A percentile compares a stretch with the other conserved stretches of the same genome.
Conservation (phyloP, 2,797 vertebrate genomes). For the Epinephelus malabaricus region DNA sequence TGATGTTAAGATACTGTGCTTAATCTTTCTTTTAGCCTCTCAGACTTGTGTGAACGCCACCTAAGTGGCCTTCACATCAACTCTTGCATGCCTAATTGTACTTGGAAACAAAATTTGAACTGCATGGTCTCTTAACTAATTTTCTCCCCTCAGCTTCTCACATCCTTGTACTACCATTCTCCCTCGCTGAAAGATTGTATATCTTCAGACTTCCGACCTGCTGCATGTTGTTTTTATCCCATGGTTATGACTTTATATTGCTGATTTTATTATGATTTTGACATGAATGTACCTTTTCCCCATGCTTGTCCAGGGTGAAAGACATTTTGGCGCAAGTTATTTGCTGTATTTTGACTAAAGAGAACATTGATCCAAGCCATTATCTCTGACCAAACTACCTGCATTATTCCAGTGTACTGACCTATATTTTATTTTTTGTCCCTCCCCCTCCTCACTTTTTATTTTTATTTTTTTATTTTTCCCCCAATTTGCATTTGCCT, state of each 20-base stretch:
- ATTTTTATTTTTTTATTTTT: conserved; percentile 55
- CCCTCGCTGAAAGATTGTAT: conserved; percentile 36
- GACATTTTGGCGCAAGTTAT: conserved; percentile 92
- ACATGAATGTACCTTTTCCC: conserved; percentile 92
- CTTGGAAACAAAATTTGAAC: conserved; percentile 59
- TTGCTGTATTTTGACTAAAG: conserved; percentile 89
- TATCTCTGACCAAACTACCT: conserved; percentile 98
- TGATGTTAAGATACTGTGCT: conserved; percentile 64
- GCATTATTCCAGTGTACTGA: conserved; percentile 99
- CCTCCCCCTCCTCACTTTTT: conserved; percentile 85
- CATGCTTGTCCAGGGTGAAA: conserved; percentile 95
- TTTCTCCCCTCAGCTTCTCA: conserved; percentile 63
- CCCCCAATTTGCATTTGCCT: conserved; percentile 81
- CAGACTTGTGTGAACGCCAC: conserved; percentile 84
- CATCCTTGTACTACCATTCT: conserved; percentile 13
- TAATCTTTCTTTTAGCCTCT: conserved; percentile 33
- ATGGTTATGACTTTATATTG: conserved; percentile 78
- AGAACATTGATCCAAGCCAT: conserved; percentile 97
- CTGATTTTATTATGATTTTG: conserved; percentile 87
- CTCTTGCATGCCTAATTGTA: conserved; percentile 85
- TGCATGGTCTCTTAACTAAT: conserved; percentile 79
- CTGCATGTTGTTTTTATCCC: conserved; percentile 72
- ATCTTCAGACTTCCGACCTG: conserved; percentile 68
- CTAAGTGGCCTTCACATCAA: conserved; percentile 83
- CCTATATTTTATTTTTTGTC: conserved; percentile 99